phyloP scores from a whole-genome alignment of 2,888 invertebrate genomes.

The Oscheius myriophilus region DNA sequence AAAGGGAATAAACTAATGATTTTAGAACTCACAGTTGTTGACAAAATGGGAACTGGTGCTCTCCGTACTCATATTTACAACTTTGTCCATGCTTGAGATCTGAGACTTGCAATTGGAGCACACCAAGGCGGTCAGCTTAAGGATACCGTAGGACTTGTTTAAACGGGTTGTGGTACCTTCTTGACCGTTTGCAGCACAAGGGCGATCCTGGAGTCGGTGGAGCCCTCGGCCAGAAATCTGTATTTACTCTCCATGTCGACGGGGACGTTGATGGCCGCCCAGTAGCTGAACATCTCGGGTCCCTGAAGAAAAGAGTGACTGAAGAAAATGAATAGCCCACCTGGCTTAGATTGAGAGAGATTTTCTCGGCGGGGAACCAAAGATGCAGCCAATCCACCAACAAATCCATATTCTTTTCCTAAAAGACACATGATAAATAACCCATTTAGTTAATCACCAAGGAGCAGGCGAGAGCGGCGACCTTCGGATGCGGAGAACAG shows the following conservation, averaged over 20 bases:
- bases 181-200: conserved; percentile 3
- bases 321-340: background rate
- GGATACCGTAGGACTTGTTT: background rate
- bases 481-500: background rate
- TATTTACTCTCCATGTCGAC: background rate
- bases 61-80: conserved; percentile 22
- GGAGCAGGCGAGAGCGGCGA: background rate
- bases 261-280: conserved; percentile 12
- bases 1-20: background rate
- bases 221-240: conserved; percentile 8
- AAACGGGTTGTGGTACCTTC: background rate
- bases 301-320: conserved; percentile 2
- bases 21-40: conserved; percentile 10
- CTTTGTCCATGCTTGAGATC: conserved; percentile 19
- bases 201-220: conserved; percentile 4
- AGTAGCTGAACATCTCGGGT: conserved; percentile 13
- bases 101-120: background rate
- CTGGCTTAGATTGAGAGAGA: background rate
- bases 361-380: conserved; percentile 9
- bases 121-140: conserved; percentile 16
- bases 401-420: background rate
- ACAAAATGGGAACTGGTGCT: conserved; percentile 14
- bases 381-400: conserved; percentile 16
- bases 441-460: background rate
- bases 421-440: background rate